phyloP scores from a whole-genome alignment of 53 echinoderm and acorn worm genomes.

The Zoroaster sp. region DNA sequence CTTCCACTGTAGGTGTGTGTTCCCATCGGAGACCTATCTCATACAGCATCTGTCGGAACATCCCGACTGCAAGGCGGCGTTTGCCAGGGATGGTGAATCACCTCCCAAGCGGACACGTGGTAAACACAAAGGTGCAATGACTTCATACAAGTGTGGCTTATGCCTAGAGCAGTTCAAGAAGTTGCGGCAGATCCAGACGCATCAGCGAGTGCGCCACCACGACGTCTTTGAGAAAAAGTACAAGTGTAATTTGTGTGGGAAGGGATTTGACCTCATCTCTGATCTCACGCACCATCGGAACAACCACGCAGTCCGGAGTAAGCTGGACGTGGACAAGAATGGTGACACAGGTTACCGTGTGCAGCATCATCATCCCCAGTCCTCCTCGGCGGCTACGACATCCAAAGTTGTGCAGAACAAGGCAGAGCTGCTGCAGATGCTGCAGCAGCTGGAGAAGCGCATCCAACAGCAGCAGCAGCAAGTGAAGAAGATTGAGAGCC shows the following conservation, averaged over 20 bases:
- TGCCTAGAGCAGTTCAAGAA: slow-evolving; percentile 98
- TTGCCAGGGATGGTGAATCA: slow-evolving; percentile 77
- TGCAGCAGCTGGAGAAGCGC: slow-evolving; percentile 89
- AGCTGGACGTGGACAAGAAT: slow-evolving; percentile 82
- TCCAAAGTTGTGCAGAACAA: slow-evolving; percentile 83
- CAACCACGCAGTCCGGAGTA: slow-evolving; percentile 84
- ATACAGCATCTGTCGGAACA: slow-evolving; percentile 88
- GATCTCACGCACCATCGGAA: slow-evolving; percentile 96
- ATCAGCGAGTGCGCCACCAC: slow-evolving; percentile 96
- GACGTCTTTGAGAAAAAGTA: slow-evolving; percentile 98
- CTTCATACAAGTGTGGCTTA: slow-evolving; percentile 89
- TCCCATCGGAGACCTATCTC: slow-evolving; percentile 89
- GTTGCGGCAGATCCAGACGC: slow-evolving; percentile 94
- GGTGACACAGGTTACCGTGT: slow-evolving; percentile 43
- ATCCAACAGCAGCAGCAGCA: slow-evolving; percentile 94
- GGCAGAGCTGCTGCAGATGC: slow-evolving; percentile 91
- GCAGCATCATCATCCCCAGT: slow-evolving; percentile 5
- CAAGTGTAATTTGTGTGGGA: slow-evolving; percentile 96
- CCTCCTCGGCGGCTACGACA: not conserved
- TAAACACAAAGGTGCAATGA: slow-evolving; percentile 75
- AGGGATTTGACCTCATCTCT: slow-evolving; percentile 96
- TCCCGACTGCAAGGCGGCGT: slow-evolving; percentile 93
- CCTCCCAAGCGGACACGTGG: slow-evolving; percentile 79
- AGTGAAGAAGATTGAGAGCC: slow-evolving; percentile 90
- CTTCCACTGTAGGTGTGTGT: slow-evolving; percentile 89